Conservation (phyloP, 2,113 vertebrate genomes). For the Hypanus sabinus region DNA sequence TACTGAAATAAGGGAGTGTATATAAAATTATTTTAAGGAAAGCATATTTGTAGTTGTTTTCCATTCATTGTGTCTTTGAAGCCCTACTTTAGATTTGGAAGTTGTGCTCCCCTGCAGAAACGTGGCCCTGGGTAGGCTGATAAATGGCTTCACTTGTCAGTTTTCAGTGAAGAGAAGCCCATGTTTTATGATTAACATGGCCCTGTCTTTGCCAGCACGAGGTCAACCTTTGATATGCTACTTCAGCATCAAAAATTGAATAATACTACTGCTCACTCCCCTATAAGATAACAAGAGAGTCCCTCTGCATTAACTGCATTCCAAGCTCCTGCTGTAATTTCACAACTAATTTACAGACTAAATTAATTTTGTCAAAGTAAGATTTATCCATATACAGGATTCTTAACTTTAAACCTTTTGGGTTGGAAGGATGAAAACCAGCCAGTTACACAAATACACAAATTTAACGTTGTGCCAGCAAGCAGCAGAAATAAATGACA, state of each 20-base stretch:
- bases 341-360: neutral
- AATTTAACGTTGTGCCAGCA: too few species aligned
- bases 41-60: neutral
- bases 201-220: neutral
- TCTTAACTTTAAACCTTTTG: neutral
- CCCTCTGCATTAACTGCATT: neutral
- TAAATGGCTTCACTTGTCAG: neutral
- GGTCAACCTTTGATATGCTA: neutral
- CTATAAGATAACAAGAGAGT: neutral
- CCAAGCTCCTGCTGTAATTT: conserved; percentile 13
- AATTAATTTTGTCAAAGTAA: neutral
- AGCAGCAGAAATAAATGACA: neutral
- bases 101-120: neutral
- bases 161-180: neutral
- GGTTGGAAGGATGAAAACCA: neutral
- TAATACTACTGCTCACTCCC: neutral
- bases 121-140: neutral
- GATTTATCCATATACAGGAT: neutral
- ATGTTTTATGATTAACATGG: neutral
- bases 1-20: neutral
- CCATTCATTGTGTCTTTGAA: neutral
- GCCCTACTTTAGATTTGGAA: neutral
- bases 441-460: neutral
- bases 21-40: neutral
- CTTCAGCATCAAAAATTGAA: neutral